Percentiles rank a stretch among this genome's conserved stretches.
phyloP scores from a whole-genome alignment of 2,888 invertebrate species.

The Trachelus troglodyta region DNA sequence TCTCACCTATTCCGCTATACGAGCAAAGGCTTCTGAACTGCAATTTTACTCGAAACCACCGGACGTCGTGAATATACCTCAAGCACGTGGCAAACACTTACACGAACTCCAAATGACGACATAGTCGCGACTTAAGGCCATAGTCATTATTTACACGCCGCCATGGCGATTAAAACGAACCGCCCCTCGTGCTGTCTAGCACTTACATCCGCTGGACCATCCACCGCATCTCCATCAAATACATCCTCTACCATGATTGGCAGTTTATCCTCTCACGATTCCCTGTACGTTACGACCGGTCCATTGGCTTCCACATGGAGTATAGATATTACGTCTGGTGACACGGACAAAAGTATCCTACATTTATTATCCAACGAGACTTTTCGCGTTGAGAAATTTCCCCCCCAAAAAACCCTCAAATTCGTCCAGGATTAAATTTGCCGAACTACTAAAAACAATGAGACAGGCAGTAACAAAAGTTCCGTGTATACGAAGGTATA shows the following conservation, averaged over 20 bases:
- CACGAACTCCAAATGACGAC: constrained; percentile 37
- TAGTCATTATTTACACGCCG: constrained; percentile 40
- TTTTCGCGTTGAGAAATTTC: not conserved
- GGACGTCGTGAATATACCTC: not conserved
- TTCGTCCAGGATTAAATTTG: not conserved
- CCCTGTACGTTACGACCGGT: constrained; percentile 22
- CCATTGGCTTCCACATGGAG: not conserved
- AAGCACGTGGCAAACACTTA: constrained; percentile 22
- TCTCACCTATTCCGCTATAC: not conserved
- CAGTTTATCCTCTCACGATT: constrained; percentile 7
- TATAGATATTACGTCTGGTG: not conserved
- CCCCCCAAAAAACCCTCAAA: too few species aligned
- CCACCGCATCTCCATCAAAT: not conserved
- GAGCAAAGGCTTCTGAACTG: not conserved
- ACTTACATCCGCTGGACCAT: not conserved
- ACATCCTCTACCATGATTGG: not conserved
- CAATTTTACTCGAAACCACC: not conserved
- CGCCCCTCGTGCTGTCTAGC: not conserved
- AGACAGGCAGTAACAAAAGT: not conserved
- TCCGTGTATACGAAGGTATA: not conserved
- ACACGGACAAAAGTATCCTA: not conserved
- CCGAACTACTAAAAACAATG: not conserved
- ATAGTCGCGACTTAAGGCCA: constrained; percentile 30
- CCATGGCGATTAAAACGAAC: constrained; percentile 17
- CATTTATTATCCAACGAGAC: not conserved